These are phyloP conservation scores for Indicator maculatus DNA, from an alignment of 2,113 vertebrate genomes.

Conservation along the genomic window DNA sequence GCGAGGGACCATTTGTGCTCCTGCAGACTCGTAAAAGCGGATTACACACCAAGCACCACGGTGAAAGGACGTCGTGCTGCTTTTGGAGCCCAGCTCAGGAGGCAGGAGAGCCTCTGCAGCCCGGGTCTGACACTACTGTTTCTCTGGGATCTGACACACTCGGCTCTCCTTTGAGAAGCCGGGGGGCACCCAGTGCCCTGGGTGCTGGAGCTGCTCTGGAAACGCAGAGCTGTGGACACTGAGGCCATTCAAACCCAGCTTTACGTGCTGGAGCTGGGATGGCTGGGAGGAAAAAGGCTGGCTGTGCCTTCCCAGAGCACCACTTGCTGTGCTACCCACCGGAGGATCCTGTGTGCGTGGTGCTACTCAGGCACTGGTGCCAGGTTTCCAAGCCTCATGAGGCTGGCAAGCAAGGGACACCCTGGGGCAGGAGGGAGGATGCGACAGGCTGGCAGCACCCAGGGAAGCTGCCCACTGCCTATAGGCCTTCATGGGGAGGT, in stretches of 20 bases:
- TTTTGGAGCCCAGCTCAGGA: neutral
- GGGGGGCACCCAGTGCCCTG: accelerated
- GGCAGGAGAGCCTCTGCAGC: neutral
- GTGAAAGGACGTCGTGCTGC: neutral
- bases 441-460: neutral
- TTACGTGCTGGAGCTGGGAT: neutral
- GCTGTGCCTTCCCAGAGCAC: neutral
- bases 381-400: neutral
- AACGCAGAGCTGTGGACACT: accelerated
- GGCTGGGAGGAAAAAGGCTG: neutral
- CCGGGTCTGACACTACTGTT: neutral
- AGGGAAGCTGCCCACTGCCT: neutral
- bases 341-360: accelerated
- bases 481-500: neutral
- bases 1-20: neutral
- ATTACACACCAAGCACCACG: neutral
- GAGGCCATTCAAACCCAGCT: neutral
- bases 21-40: neutral
- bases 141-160: neutral
- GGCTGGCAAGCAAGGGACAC: neutral
- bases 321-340: neutral
- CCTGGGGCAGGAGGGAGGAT: neutral
- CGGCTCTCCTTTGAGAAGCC: accelerated
- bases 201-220: neutral
- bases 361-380: neutral